Evolutionary conservation across 2,113 vertebrate species (phyloP).

Genomic region (Percina caprodes): DNA sequence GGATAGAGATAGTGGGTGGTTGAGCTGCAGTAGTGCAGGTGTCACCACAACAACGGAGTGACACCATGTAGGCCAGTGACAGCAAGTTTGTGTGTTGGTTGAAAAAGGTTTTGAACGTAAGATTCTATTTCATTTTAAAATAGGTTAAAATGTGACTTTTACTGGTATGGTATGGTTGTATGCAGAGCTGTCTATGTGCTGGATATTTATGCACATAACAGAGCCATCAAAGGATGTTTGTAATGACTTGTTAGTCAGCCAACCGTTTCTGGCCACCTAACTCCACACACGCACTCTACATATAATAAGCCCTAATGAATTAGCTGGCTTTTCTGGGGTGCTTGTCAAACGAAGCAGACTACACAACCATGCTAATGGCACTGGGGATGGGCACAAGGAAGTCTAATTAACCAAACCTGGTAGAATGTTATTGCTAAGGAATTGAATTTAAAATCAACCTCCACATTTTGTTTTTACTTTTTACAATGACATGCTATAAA

Average conservation of each 20-base stretch:
- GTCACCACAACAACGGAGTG: conserved; percentile 47
- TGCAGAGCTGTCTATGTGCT: neutral
- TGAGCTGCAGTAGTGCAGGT: conserved; percentile 49
- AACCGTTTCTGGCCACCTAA: conserved; percentile 18
- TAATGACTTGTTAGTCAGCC: conserved; percentile 17
- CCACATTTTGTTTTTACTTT: neutral
- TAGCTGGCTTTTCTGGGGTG: conserved; percentile 38
- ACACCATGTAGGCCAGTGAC: neutral
- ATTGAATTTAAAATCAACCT: neutral
- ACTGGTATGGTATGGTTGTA: neutral
- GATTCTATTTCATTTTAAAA: neutral
- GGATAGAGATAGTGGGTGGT: conserved; percentile 22
- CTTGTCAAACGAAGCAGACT: conserved; percentile 46
- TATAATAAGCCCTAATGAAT: conserved; percentile 40
- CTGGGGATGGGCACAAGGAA: conserved; percentile 4
- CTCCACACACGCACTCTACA: conserved; percentile 16
- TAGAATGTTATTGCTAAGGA: neutral
- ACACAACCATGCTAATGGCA: conserved; percentile 36
- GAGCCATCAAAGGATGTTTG: neutral
- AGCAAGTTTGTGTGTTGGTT: conserved; percentile 5
- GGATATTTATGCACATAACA: neutral
- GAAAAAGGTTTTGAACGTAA: neutral
- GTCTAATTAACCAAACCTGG: neutral
- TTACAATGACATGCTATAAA: neutral
- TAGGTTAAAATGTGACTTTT: neutral